Conservation (phyloP, 2,797 vertebrate species). For the Ptychobarbus kaznakovi region DNA sequence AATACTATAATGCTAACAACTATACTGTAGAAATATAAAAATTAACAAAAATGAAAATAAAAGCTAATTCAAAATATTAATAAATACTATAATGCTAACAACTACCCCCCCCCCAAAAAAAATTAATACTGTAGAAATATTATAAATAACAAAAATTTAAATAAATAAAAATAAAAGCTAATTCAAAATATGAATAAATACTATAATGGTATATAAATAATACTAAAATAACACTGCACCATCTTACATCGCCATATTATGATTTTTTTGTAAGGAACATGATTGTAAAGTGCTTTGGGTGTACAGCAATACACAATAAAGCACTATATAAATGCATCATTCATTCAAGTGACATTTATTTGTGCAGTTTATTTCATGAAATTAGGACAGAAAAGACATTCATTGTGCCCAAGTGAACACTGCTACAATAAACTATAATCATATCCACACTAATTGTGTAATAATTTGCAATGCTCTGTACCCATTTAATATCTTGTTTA, state of each 20-base stretch:
- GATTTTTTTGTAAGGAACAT: background rate
- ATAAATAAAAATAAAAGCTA: background rate
- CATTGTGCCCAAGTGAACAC: no score
- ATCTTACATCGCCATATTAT: background rate
- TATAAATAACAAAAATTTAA: no score
- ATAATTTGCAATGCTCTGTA: background rate
- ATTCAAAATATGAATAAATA: background rate
- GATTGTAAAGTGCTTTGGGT: no score
- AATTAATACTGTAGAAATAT: no score
- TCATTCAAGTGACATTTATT: background rate
- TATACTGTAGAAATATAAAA: background rate
- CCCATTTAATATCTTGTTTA: constrained; percentile 21
- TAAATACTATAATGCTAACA: background rate
- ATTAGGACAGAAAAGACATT: background rate
- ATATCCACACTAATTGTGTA: background rate
- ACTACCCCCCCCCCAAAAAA: background rate
- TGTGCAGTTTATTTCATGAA: background rate
- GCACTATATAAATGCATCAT: no score
- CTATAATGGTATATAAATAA: background rate
- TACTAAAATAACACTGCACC: background rate
- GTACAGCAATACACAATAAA: no score
- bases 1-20: background rate
- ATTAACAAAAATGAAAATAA: background rate
- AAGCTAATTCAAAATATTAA: background rate
- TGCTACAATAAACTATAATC: background rate